These are phyloP conservation scores for Cepaea nemoralis DNA, from an alignment of 1,140 invertebrate genomes.

Conservation along the genomic window DNA sequence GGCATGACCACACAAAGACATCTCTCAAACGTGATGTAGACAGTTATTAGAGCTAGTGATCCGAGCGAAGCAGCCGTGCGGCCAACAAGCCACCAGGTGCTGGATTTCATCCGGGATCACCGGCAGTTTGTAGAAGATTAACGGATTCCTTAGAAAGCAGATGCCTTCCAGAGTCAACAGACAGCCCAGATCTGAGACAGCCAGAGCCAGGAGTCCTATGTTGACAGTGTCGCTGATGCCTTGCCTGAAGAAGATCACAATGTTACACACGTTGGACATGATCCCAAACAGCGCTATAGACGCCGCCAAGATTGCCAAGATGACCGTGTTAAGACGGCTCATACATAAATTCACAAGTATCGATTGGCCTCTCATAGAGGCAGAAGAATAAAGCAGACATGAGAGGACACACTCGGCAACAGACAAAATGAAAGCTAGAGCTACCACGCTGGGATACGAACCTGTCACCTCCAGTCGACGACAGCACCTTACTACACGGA, in stretches of 20 bases:
- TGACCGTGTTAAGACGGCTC: too few species aligned
- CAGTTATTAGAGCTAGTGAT: neutral
- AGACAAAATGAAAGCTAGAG: too few species aligned
- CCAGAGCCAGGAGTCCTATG: too few species aligned
- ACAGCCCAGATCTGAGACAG: too few species aligned
- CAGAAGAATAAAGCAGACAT: too few species aligned
- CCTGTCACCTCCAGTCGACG: too few species aligned
- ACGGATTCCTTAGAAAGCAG: slow-evolving; percentile 1
- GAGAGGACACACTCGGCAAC: too few species aligned
- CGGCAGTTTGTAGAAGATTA: neutral
- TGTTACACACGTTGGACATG: neutral
- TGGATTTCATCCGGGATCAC: slow-evolving; percentile 72
- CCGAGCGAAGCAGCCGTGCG: slow-evolving; percentile 96
- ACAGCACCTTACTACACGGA: too few species aligned
- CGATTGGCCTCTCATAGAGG: too few species aligned
- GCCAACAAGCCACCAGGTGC: slow-evolving; percentile 93
- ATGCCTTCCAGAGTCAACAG: neutral
- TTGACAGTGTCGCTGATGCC: slow-evolving; percentile 12
- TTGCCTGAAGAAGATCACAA: slow-evolving; percentile 2
- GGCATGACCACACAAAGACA: slow-evolving; percentile 20
- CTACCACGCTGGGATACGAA: too few species aligned
- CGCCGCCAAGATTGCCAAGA: too few species aligned
- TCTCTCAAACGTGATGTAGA: slow-evolving; percentile 25
- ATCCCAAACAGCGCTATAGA: neutral
- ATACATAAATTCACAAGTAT: too few species aligned